phyloP scores from a whole-genome alignment of 1,140 invertebrate genomes.

The Megathymus violae region DNA sequence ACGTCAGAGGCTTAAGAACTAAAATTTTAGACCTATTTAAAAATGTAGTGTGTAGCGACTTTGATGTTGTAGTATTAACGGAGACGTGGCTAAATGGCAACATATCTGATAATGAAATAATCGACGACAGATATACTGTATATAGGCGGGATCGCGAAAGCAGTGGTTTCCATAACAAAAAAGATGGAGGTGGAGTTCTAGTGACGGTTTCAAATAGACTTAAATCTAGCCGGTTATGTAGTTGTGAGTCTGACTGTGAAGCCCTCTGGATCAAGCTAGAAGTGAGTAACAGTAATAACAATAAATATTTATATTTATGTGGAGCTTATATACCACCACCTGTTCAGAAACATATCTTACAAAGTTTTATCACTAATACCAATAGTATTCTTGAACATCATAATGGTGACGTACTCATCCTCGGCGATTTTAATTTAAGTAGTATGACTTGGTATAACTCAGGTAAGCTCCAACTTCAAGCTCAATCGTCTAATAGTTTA shows the following conservation, averaged over 20 bases:
- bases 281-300: background rate
- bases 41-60: conserved; percentile 16
- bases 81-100: conserved; percentile 29
- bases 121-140: conserved; percentile 30
- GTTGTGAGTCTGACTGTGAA: conserved; percentile 18
- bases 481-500: conserved; percentile 19
- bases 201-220: conserved; percentile 9
- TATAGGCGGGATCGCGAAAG: conserved; percentile 33
- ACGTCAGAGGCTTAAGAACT: conserved; percentile 29
- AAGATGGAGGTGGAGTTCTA: background rate
- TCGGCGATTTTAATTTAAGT: conserved; percentile 31
- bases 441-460: conserved; percentile 3
- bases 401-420: conserved; percentile 3
- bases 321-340: conserved; percentile 28
- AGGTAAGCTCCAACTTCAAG: background rate
- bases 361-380: conserved; percentile 6
- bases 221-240: background rate
- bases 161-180: conserved; percentile 24
- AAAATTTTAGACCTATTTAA: conserved; percentile 31
- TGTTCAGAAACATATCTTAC: conserved; percentile 21
- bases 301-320: conserved; percentile 4
- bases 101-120: conserved; percentile 24
- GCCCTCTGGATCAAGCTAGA: conserved; percentile 29
- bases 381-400: conserved; percentile 12
- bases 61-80: conserved; percentile 31